Conservation (phyloP, 2,888 invertebrate genomes). For the Macrosoma leucophasiata region DNA sequence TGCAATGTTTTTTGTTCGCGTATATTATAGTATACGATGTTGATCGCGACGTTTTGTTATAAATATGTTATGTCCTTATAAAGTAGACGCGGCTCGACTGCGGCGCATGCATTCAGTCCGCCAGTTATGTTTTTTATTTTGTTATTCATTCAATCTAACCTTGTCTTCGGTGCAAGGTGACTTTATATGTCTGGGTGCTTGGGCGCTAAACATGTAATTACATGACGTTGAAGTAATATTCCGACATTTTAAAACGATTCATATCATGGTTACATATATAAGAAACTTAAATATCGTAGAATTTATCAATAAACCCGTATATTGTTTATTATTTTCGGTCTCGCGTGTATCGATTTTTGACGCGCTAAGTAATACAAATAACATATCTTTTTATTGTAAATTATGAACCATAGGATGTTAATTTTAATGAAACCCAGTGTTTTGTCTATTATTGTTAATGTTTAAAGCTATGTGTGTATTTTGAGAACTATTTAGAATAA, state of each 20-base stretch:
- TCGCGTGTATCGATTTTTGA: conserved; percentile 22
- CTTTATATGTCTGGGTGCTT: conserved; percentile 69
- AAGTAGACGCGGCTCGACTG: conserved; percentile 31
- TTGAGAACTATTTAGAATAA: conserved; percentile 36
- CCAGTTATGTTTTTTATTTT: conserved; percentile 63
- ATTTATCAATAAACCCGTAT: conserved; percentile 29
- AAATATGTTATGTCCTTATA: conserved; percentile 31
- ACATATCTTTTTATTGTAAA: conserved; percentile 40
- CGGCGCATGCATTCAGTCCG: conserved; percentile 49
- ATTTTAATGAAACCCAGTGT: conserved; percentile 48
- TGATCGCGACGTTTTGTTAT: conserved; percentile 31
- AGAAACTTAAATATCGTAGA: conserved; percentile 39
- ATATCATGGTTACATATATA: conserved; percentile 62
- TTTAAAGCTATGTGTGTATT: conserved; percentile 43
- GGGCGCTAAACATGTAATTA: conserved; percentile 70
- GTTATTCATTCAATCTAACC: conserved; percentile 69
- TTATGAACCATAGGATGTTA: conserved; percentile 38
- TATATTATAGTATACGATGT: conserved; percentile 33
- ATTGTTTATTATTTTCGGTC: conserved; percentile 27
- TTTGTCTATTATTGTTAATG: conserved; percentile 49
- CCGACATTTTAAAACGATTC: conserved; percentile 57
- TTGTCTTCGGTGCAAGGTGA: conserved; percentile 69
- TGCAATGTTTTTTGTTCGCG: conserved; percentile 33
- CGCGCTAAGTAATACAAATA: conserved; percentile 31
- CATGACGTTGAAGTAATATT: conserved; percentile 58